Evolutionary conservation across 2,888 invertebrate species (phyloP).

Genomic region (Zootermopsis nevadensis): DNA sequence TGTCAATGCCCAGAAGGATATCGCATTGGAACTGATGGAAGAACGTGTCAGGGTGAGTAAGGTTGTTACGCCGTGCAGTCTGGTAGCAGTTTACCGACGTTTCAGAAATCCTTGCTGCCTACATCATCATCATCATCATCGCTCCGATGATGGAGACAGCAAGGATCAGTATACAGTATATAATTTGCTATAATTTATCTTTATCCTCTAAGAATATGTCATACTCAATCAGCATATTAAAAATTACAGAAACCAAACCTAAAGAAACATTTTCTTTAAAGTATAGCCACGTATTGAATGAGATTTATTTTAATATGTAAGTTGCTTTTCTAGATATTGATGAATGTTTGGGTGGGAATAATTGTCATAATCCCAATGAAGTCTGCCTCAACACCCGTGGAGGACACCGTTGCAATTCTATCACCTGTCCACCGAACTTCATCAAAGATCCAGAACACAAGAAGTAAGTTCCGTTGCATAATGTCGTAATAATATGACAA

Average conservation of each 20-base stretch:
- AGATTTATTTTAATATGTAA: too few species aligned
- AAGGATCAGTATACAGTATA: too few species aligned
- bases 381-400: constrained; percentile 94
- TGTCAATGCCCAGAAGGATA: constrained; percentile 87
- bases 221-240: too few species aligned
- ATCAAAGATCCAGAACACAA: constrained; percentile 78
- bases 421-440: constrained; percentile 89
- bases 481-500: background rate
- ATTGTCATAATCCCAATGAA: constrained; percentile 72
- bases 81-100: too few species aligned
- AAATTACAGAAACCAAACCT: too few species aligned
- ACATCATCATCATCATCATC: too few species aligned
- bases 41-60: constrained; percentile 82
- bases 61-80: background rate
- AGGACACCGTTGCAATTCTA: constrained; percentile 85
- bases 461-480: constrained; percentile 74
- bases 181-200: too few species aligned
- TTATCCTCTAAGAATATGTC: too few species aligned
- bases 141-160: too few species aligned
- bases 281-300: too few species aligned
- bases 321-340: constrained; percentile 71
- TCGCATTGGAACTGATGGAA: constrained; percentile 76
- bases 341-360: constrained; percentile 71
- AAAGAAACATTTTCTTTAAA: too few species aligned
- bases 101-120: too few species aligned